Evolutionary conservation across 2,113 vertebrate species (phyloP), one percentile per base, ranked within the genome.

Genomic region (Toxotes chatareus): DNA sequence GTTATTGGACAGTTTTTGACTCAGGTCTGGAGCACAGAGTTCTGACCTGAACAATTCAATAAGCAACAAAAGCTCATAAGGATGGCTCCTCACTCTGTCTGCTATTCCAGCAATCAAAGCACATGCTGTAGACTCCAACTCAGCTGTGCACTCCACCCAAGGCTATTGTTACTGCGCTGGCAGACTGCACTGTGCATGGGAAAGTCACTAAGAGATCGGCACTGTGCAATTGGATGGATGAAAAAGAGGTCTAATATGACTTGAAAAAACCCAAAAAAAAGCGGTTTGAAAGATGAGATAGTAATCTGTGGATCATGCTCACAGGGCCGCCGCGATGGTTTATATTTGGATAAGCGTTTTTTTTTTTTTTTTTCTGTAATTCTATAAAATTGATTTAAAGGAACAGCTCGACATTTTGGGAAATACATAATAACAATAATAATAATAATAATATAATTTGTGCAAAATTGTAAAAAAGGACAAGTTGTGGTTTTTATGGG

Each of bases 71-170:
- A 86, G 71, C 73, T 80, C 74, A 13, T 23, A 42, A 38, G 64
- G 80, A 82, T 73, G 74, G 67, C 56, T 77, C 49, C 46, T 75
- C 19, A 1, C 27, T 84, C 70, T 46, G 60, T 89, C 79, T 55
- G 64, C 88, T 85, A 62, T 80, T 80, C 67, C 75, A 84, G 82
- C 77, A 89, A 86, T 93, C 83, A 92, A 81, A 89, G 73, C 76
- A 78, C 73, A 84, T 55, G 68, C 80, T 88, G 82, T 21, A 66
- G 60, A 62, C 76, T 87, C 34, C 79, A 79, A 63, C 87, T 87
- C 89, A 92, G 91, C 87, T 92, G 91, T 84, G 91, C 76, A 70
- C 92, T 93, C 88, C 92, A 94, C 92, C 94, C 87, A 86, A 63
- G 73, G 70, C 89, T 93, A 90, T 87, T 84, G 90, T 93, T 93